Percentiles rank a stretch among this genome's conserved stretches.
These are phyloP conservation scores for Falco naumanni DNA, from an alignment of 2,797 vertebrate genomes.

Conservation along the genomic window DNA sequence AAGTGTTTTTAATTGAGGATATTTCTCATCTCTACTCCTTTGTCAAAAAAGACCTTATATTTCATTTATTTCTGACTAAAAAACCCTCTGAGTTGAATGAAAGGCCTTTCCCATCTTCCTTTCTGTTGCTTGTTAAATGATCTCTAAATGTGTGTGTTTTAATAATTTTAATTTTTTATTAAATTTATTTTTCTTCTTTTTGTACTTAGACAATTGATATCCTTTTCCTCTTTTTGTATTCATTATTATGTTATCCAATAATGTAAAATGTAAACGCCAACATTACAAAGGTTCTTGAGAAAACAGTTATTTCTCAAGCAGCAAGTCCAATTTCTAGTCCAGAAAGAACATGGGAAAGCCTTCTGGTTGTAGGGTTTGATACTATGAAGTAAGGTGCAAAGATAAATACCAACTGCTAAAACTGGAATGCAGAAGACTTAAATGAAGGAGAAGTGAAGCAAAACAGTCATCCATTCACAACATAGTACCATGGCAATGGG, in stretches of 20 bases:
- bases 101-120: background rate
- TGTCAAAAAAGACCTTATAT: background rate
- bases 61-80: background rate
- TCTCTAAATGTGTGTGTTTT: background rate
- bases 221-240: background rate
- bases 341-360: background rate
- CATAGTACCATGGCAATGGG: background rate
- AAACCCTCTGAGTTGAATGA: background rate
- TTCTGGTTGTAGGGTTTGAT: background rate
- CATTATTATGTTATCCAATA: background rate
- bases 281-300: background rate
- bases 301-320: background rate
- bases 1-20: background rate
- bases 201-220: background rate
- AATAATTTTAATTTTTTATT: background rate
- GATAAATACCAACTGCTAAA: background rate
- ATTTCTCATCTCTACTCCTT: background rate
- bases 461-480: background rate
- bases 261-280: background rate
- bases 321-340: background rate
- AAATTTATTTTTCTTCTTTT: background rate
- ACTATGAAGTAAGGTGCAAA: background rate
- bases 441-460: background rate
- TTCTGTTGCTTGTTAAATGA: background rate
- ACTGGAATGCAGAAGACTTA: background rate